Evolutionary conservation across 2,113 vertebrate species (phyloP), one percentile per base, ranked within the genome.

Genomic region (Calidris pugnax): DNA sequence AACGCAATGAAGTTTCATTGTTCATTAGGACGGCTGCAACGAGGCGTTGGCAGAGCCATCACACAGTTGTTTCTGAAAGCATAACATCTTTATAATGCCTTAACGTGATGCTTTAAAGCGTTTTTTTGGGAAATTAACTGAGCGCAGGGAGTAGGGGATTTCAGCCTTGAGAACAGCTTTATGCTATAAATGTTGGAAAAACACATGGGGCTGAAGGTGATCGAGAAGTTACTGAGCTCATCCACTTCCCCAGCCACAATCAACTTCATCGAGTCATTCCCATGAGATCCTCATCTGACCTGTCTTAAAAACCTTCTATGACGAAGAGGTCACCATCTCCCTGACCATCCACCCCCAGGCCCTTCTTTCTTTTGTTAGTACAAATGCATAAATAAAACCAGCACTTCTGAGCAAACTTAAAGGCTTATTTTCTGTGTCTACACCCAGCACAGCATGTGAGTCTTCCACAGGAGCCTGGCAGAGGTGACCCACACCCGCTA

Each of bases 361-460:
- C 0, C 56, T 74, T 47, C 39, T 12, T 47, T 21, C 33, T n/a
- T 74, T 50, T 3, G 0, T 41, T 33, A 33, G 19, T 55, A 51
- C 59, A 68, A 81, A 68, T 28, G 53, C 45, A 68, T 33, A 56
- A 76, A 81, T 71, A 69, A 76, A 92, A 69, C 17, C 32, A 57
- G 13, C 32, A 18, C n/a, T 28, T 26, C 41, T 50, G 26, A 50
- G 23, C 55, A 62, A 73, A 66, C 14, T 15, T 43, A 6, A 71
- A 32, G 22, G 17, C 27, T 37, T 43, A 16, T 64, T 45, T 71
- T 11, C 50, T 56, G 14, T 16, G 53, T 45, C 59, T 50, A 14
- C 26, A 69, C 22, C 43, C 3, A 0, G 6, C 5, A 15, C 10
- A 23, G 21, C 28, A 4, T 4, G 14, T 13, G 53, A n/a, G 28